Base-by-base conservation (phyloP, 2,888 invertebrate genomes). In the Yponomeuta plumbellus region DNA sequence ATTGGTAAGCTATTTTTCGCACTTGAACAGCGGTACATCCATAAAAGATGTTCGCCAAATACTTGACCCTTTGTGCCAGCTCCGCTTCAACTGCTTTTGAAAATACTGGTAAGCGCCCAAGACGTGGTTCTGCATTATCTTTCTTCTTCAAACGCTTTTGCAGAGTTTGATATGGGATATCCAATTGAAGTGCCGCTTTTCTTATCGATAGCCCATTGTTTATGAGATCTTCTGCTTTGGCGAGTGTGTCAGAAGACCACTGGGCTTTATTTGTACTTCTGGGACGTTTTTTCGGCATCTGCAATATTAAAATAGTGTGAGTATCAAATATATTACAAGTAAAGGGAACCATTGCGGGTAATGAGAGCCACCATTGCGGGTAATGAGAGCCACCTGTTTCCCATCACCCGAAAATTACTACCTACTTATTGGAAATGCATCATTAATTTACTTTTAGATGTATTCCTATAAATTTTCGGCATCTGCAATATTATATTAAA, bases 31-130 rank as follows among this genome's bases (percentile, higher is more conserved):
- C 63, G 20, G 73, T 74, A 63, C 70, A 73, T 44, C 74, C 73
- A 66, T 75, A 73, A 62, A 74, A 74, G 62, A 73, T 67, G 65
- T 74, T 74, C 11, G 74, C 71, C 71, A 75, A 71, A 67, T 72
- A 70, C 66, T 72, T 74, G 6, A 74, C 65, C 62, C 66, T 63
- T 68, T 72, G 40, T 17, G 74, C 72, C 68, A 74, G 56, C 59
- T 70, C 69, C 39, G 61, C 66, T 71, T 75, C 73, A 66, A 26
- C 13, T 56, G 73, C 72, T 68, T 66, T 23, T 66, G 67, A 71
- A 59, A 72, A 73, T 56, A 71, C 70, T 69, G 72, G 69, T 61
- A 52, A 67, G 67, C 73, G 69, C 68, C 74, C 73, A 64, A 74
- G 72, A 71, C 66, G 73, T 70, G 75, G 74, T 71, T 10, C 69